phyloP scores from a whole-genome alignment of 2,888 invertebrate genomes.

The Eupithecia subumbrata region DNA sequence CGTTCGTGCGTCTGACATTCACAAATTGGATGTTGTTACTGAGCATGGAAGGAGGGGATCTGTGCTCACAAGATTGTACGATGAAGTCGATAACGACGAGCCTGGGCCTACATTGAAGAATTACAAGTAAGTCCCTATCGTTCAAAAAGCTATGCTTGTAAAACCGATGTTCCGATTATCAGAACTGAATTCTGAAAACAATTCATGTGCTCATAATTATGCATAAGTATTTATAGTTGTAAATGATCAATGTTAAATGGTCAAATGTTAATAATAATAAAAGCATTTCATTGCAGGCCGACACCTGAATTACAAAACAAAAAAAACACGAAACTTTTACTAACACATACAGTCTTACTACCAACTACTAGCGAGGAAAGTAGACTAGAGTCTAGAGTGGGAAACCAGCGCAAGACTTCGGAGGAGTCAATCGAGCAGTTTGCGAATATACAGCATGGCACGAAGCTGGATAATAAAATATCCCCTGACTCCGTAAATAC shows the following conservation, averaged over 20 bases:
- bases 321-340: background rate
- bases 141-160: too few relatives aligned
- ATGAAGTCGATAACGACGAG: conserved; percentile 38
- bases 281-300: background rate
- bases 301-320: background rate
- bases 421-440: background rate
- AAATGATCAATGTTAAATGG: too few relatives aligned
- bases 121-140: conserved; percentile 54
- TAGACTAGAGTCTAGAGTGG: background rate
- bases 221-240: too few relatives aligned
- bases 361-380: background rate
- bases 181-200: too few relatives aligned
- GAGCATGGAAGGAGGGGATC: background rate
- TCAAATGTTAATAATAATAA: too few relatives aligned
- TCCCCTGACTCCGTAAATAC: background rate
- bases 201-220: too few relatives aligned
- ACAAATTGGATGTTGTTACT: background rate
- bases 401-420: background rate
- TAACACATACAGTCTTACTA: background rate
- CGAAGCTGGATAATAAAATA: background rate
- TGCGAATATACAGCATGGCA: background rate
- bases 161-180: too few relatives aligned
- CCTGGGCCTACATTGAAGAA: conserved; percentile 65
- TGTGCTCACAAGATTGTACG: background rate
- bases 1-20: background rate